phyloP scores from a whole-genome alignment of 1,140 invertebrate species.

The Aporrectodea caliginosa region DNA sequence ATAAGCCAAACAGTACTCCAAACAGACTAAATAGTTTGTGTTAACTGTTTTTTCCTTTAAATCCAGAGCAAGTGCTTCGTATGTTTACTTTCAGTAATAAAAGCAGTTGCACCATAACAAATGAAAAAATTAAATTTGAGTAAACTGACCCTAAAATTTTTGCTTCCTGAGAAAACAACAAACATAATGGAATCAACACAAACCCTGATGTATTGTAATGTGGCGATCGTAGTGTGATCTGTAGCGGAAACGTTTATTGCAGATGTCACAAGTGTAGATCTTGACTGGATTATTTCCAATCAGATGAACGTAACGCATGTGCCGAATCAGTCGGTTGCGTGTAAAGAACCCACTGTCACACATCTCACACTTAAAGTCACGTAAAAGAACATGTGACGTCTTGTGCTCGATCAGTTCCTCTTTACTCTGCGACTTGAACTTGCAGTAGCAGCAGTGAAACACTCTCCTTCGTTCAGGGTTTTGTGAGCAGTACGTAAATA shows the following conservation, averaged over 20 bases:
- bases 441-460: conserved; percentile 1
- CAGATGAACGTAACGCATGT: background rate
- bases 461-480: background rate
- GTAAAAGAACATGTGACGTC: background rate
- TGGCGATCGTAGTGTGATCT: background rate
- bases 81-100: too few species aligned
- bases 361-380: background rate
- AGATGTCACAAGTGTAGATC: background rate
- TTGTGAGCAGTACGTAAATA: background rate
- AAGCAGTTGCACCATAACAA: too few species aligned
- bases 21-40: too few species aligned
- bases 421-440: background rate
- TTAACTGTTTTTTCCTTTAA: too few species aligned
- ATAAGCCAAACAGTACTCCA: too few species aligned
- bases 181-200: too few species aligned
- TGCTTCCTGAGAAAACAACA: too few species aligned
- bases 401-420: background rate
- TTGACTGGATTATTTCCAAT: background rate
- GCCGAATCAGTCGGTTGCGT: background rate
- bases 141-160: too few species aligned
- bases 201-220: background rate
- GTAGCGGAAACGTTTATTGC: background rate
- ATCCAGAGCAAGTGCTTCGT: too few species aligned
- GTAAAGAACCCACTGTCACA: background rate
- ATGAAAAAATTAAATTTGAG: too few species aligned